Evolutionary conservation across 2,113 vertebrate species (phyloP), one percentile per base, ranked within the genome.

Genomic region (Onychorhynchus coronatus): DNA sequence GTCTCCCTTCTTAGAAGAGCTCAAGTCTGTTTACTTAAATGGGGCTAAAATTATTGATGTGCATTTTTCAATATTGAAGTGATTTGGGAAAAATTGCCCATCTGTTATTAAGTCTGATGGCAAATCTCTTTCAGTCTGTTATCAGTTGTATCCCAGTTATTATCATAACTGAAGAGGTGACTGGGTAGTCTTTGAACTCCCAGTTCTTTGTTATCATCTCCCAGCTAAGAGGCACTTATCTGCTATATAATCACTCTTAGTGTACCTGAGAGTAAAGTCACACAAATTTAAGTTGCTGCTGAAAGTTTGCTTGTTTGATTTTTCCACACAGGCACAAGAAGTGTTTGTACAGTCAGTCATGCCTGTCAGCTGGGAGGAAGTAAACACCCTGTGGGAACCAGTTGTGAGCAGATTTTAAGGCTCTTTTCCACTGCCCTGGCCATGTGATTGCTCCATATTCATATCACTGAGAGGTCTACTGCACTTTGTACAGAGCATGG

Each of bases 311-410:
- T 61, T 80, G 35, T 65, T 88, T 75, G 49, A 65, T 89, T 93
- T 94, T 58, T 62, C 50, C 62, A 76, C 72, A 20, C 41, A 77
- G n/a, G 18, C 17, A 18, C 24, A 47, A 90, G 82, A 49, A 65
- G 25, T 77, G 39, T 80, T 95, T 88, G 41, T 49, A 66, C 31
- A 85, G 63, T 44, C 79, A 66, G 79, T 67, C 5, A 3, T 50
- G 59, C 63, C 91, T 88, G n/a, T 49, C 85, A 92, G 50, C 59
- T 86, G 85, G 67, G 63, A 88, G 55, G 80, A 92, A 93, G 83
- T 58, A 94, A 95, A 91, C 59, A 59, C 37, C 30, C 74, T 44
- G 66, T 86, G 75, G 41, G 59, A 92, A 95, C 90, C 37, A 92
- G 67, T 3, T 94, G 67, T 31, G 39, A 92, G 68, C 25, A 67